Base-by-base conservation (phyloP, 2,797 vertebrate species). In the Scyliorhinus canicula region DNA sequence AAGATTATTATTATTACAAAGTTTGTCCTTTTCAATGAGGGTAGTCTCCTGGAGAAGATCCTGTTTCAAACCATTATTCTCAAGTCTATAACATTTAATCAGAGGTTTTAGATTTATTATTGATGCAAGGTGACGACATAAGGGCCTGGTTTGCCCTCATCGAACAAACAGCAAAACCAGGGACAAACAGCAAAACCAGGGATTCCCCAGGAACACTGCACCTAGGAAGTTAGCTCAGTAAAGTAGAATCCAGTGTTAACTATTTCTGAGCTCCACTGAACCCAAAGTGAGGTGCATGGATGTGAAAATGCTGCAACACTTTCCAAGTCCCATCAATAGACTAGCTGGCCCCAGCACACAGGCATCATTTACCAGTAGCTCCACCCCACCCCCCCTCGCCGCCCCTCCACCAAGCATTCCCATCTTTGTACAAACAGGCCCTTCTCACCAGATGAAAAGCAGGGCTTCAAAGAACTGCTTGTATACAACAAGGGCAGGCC, bases 381-480 rank as follows among this genome's bases (percentile, higher is more conserved):
- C 65, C 44, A 11, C 31, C 8, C n/a, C n/a, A n/a, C n/a, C n/a
- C n/a, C n/a, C n/a, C n/a, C n/a, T n/a, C n/a, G n/a, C n/a, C n/a
- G n/a, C n/a, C n/a, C n/a, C n/a, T n/a, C n/a, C n/a, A n/a, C n/a
- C 65, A 93, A 55, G 40, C 40, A 44, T 44, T 93, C 60, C n/a
- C 60, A 93, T 31, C 50, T 65, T 69, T 71, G 40, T 71, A 69
- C 93, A 93, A 47, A 71, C 65, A 69, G 65, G 3, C 40, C 65
- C 65, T 93, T 50, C 63, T 93, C 35, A 93, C 60, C 65, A 71
- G 93, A 93, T 93, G 93, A 93, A 71, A 93, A 93, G 44, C 44
- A 93, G 60, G 93, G 65, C 93, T 93, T 93, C 93, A 93, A 93
- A 93, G 93, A 93, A 11, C 65, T 93, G 93, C 65, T 93, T 71